Percentiles rank a stretch among this genome's conserved stretches.
These are phyloP conservation scores for Caradrina clavipalpis DNA, from an alignment of 2,888 invertebrate species.

Conservation along the genomic window DNA sequence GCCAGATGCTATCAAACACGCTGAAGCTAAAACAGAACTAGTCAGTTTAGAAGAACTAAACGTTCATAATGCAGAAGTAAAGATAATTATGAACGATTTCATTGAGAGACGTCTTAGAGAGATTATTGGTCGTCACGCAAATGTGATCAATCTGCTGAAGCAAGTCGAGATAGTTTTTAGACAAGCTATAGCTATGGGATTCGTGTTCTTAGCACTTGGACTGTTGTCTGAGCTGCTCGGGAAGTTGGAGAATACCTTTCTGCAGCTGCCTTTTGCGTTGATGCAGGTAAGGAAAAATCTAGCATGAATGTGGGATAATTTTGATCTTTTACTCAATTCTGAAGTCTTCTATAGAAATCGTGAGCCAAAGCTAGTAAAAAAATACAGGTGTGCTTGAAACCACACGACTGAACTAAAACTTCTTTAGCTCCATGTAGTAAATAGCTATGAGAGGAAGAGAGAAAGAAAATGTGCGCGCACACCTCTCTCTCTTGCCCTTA, in stretches of 20 bases:
- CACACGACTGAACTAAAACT: no score
- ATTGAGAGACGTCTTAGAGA: conserved; percentile 59
- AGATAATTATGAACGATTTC: conserved; percentile 55
- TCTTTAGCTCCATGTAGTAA: no score
- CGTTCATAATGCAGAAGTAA: conserved; percentile 9
- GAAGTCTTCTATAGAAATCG: no score
- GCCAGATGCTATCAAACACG: conserved; percentile 56
- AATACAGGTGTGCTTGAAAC: no score
- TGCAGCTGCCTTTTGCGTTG: conserved; percentile 72
- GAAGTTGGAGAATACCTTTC: conserved; percentile 73
- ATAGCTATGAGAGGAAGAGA: no score
- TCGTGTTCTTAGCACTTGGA: conserved; percentile 65
- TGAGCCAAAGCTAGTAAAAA: no score
- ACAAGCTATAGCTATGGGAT: conserved; percentile 70
- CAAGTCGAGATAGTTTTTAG: conserved; percentile 69
- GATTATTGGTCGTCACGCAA: conserved; percentile 65
- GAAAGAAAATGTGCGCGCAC: no score
- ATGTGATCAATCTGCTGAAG: conserved; percentile 61
- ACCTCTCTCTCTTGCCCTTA: no score
- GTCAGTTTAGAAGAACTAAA: conserved; percentile 11
- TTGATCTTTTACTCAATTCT: neutral
- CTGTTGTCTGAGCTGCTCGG: conserved; percentile 71
- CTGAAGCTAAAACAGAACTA: conserved; percentile 17
- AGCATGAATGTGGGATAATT: no score
- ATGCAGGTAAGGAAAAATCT: conserved; percentile 61